A percentile compares a stretch with the other conserved stretches of the same genome.
Conservation (phyloP, 2,113 vertebrate species). For the Piliocolobus tephrosceles region DNA sequence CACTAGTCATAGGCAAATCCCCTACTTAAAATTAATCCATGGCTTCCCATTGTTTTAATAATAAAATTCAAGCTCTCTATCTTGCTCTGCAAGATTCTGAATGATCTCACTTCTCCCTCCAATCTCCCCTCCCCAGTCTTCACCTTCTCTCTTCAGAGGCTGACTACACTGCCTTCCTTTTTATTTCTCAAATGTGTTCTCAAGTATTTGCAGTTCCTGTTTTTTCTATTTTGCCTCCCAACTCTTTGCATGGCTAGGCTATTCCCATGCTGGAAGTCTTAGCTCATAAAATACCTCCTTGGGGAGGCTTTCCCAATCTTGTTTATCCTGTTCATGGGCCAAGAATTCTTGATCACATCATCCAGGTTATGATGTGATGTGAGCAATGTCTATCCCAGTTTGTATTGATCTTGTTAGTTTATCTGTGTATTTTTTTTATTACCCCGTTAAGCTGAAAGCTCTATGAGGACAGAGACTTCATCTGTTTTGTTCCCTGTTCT, state of each 20-base stretch:
- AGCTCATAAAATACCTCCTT: not conserved
- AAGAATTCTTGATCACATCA: not conserved
- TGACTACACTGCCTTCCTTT: not conserved
- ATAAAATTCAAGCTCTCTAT: not conserved
- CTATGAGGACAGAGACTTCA: not conserved
- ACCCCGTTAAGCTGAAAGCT: not conserved
- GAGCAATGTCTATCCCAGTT: not conserved
- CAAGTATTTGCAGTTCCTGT: not conserved
- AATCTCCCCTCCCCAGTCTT: not conserved
- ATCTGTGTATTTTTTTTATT: not conserved
- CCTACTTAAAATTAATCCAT: not conserved
- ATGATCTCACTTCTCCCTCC: not conserved
- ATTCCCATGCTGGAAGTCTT: not conserved
- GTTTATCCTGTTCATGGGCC: not conserved
- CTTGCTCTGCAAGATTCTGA: not conserved
- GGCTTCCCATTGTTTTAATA: slow-evolving; percentile 13
- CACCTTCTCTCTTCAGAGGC: not conserved
- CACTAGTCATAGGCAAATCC: not conserved
- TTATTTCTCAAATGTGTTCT: not conserved
- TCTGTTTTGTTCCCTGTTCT: not conserved
- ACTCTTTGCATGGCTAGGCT: not conserved
- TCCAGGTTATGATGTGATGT: not conserved
- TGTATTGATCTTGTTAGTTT: not conserved
- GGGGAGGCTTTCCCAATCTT: not conserved
- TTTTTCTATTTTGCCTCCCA: not conserved